phyloP scores from a whole-genome alignment of 2,888 invertebrate species.

The Rhogogaster chlorosoma region DNA sequence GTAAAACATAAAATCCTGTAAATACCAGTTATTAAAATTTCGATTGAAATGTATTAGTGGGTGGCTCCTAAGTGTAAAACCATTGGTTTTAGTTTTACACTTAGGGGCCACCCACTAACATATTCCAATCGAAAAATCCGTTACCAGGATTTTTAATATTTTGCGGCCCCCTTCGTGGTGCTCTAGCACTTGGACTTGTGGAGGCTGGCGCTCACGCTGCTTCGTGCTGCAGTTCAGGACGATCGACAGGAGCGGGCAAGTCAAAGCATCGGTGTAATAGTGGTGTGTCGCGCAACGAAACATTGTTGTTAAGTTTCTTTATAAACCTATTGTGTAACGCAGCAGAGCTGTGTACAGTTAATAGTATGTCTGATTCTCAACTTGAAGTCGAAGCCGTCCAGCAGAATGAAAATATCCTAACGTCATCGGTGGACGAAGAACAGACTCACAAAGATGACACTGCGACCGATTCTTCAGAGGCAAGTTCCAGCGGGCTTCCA shows the following conservation, averaged over 20 bases:
- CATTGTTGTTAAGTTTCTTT: background rate
- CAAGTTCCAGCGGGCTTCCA: background rate
- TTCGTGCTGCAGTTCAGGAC: background rate
- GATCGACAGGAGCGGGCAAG: background rate
- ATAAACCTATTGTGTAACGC: background rate
- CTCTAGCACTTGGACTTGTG: background rate
- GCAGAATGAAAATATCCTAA: background rate
- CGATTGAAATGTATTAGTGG: no score
- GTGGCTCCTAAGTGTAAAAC: no score
- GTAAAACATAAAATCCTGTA: no score
- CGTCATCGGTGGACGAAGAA: background rate
- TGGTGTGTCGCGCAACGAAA: background rate
- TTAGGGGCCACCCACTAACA: no score
- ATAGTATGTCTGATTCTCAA: conserved; percentile 9
- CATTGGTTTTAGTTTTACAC: no score
- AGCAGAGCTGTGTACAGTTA: conserved; percentile 3
- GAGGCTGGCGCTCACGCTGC: background rate
- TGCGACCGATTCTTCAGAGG: conserved; percentile 4
- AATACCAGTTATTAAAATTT: no score
- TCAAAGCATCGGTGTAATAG: background rate
- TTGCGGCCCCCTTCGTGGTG: background rate
- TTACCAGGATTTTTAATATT: no score
- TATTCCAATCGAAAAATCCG: no score
- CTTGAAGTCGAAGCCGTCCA: background rate
- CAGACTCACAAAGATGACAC: background rate